Evolutionary conservation across 2,888 invertebrate species (phyloP), one percentile per base, ranked within the genome.

Genomic region (Cephus pulcher): DNA sequence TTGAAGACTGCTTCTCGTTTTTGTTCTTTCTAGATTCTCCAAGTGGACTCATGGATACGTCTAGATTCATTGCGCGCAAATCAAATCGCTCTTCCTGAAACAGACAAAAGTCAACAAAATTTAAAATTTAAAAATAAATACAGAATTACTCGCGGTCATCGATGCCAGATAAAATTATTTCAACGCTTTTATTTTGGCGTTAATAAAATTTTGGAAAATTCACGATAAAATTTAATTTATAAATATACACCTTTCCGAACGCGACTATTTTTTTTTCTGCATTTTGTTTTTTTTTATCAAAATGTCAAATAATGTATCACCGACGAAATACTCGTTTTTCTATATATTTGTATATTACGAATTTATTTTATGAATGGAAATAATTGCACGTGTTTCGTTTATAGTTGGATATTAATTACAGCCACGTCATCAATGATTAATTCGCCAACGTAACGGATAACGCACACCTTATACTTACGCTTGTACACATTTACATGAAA

Each of bases 11-110:
- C 74, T 82, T 79, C 73, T 78, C 79, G 76, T 76, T 79, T 78
- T 82, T 76, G 76, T 79, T 80, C 78, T 83, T 81, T 76, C 79
- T 78, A 75, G 80, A 68, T 79, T 78, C 76, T 56, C 33, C 69
- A 78, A 70, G 78, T 80, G 78, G 82, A 82, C 76, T 84, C 83
- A 81, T 78, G 82, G 80, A 80, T 81, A 83, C 85, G 82, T 80
- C 84, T 85, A 83, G 82, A 88, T 84, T 90, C 91, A 91, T 91
- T 86, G 88, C 91, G 90, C 82, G 83, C 81, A 82, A 82, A 81
- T 83, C 83, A 78, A 71, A 82, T 82, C 80, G 79, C 80, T 82
- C 80, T 56, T 80, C 81, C 89, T 88, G 85, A 34, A 84, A 77
- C 74, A 76, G 78, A 75, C 75, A 73, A 78, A 32, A 40, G 35